A percentile compares a stretch with the other conserved stretches of the same genome.
Evolutionary conservation across 2,113 vertebrate genomes (phyloP).

Genomic region (Gymnogyps californianus): DNA sequence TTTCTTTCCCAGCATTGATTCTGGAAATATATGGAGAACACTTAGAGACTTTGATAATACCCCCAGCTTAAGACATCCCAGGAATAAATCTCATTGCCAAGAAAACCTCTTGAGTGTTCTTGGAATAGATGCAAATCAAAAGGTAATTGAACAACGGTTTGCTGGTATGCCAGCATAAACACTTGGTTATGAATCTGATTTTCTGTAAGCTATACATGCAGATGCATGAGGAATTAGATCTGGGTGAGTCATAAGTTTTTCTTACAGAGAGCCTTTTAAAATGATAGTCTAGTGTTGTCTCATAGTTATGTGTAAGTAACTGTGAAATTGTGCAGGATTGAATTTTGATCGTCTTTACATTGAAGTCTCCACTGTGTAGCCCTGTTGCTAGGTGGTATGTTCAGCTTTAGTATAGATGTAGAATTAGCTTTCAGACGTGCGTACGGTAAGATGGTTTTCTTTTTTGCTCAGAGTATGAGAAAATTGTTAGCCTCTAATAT

Average conservation of each 20-base stretch:
- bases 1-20: slow-evolving; percentile 60
- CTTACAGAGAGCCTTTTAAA: not conserved
- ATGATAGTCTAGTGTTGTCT: not conserved
- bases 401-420: not conserved
- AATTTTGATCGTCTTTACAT: not conserved
- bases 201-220: not conserved
- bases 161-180: not conserved
- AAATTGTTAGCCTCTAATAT: not conserved
- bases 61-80: slow-evolving; percentile 11
- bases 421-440: not conserved
- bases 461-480: not conserved
- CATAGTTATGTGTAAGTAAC: not conserved
- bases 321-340: not conserved
- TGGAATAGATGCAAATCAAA: slow-evolving; percentile 62
- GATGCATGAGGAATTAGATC: not conserved
- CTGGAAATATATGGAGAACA: slow-evolving; percentile 60
- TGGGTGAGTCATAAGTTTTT: not conserved
- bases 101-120: slow-evolving; percentile 68
- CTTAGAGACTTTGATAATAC: slow-evolving; percentile 46
- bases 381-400: not conserved
- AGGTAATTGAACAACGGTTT: slow-evolving; percentile 49
- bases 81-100: slow-evolving; percentile 60
- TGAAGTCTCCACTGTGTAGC: not conserved
- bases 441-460: not conserved
- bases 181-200: not conserved